Evolutionary conservation across 2,113 vertebrate species (phyloP), one percentile per base, ranked within the genome.

Genomic region (Ascaphus truei): DNA sequence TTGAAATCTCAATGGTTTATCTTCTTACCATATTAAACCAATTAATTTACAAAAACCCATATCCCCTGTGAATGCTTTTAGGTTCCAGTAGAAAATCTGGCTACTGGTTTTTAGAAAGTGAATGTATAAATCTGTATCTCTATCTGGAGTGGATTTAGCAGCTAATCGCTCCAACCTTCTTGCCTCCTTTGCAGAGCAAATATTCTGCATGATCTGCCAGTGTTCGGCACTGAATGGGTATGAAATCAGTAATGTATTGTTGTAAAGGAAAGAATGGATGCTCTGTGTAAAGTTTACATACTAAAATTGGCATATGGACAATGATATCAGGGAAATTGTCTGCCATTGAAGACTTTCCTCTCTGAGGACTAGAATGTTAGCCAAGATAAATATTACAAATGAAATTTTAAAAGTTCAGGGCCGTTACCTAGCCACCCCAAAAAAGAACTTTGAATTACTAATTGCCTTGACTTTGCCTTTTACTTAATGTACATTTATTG

Each of bases 221-320:
- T 36, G 5, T 18, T 34, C 23, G 16, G 50, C 47, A n/a, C 33
- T 52, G 31, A 23, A 25, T 29, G 31, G n/a, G 33, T 39, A 7
- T 25, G 23, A 26, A 22, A 16, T n/a, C 13, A 48, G 39, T 68
- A 30, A 22, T 47, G 1, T 15, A 18, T 1, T 2, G 39, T 45
- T 11, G 30, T 15, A 3, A n/a, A 33, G 29, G 45, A 33, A 18
- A 68, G 29, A 68, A 68, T 58, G 30, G 30, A 48, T 59, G 23
- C 65, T 48, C 59, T 68, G 57, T 68, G 30, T 48, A 47, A 59
- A 25, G 5, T 27, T 68, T 59, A 22, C 8, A 68, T 47, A 36
- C 36, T 12, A 26, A 15, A 29, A 25, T 29, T 50, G 55, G 22
- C 41, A 15, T 68, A 34, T 26, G 31, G 43, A 27, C 30, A 68